A percentile compares a stretch with the other conserved stretches of the same genome.
Conservation (phyloP, 2,797 vertebrate genomes). For the Poeciliopsis turneri region DNA sequence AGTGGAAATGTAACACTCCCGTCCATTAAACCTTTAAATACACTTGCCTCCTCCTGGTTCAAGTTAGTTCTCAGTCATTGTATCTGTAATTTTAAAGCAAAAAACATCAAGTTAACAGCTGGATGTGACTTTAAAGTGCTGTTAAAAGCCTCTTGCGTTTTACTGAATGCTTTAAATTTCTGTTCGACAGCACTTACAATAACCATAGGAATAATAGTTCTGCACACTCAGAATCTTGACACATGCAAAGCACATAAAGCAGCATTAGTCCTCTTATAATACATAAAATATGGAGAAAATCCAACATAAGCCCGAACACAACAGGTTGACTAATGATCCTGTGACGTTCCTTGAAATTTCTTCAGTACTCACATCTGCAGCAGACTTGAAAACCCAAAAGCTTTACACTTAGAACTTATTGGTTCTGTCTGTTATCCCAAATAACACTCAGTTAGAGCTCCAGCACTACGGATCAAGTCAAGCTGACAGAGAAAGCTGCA, state of each 20-base stretch:
- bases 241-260: conserved; percentile 6
- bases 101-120: conserved; percentile 30
- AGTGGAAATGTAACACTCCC: conserved; percentile 40
- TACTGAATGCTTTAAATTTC: conserved; percentile 35
- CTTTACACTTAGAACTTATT: conserved; percentile 16
- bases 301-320: background rate
- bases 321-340: background rate
- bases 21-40: conserved; percentile 65
- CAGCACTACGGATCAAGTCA: conserved; percentile 41
- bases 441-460: conserved; percentile 63
- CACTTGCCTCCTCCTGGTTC: conserved; percentile 26
- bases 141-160: conserved; percentile 45
- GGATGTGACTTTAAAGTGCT: conserved; percentile 33
- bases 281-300: conserved; percentile 14
- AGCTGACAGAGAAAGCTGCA: conserved; percentile 58
- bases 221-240: conserved; percentile 6
- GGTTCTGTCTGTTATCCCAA: conserved; percentile 38
- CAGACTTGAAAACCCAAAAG: conserved; percentile 11
- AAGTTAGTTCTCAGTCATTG: conserved; percentile 25
- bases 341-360: conserved; percentile 19
- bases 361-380: background rate
- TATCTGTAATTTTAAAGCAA: conserved; percentile 41
- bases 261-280: conserved; percentile 14
- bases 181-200: conserved; percentile 43
- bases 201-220: conserved; percentile 19